Conservation (phyloP, 2,888 invertebrate species). For the Caenorhabditis plicata region DNA sequence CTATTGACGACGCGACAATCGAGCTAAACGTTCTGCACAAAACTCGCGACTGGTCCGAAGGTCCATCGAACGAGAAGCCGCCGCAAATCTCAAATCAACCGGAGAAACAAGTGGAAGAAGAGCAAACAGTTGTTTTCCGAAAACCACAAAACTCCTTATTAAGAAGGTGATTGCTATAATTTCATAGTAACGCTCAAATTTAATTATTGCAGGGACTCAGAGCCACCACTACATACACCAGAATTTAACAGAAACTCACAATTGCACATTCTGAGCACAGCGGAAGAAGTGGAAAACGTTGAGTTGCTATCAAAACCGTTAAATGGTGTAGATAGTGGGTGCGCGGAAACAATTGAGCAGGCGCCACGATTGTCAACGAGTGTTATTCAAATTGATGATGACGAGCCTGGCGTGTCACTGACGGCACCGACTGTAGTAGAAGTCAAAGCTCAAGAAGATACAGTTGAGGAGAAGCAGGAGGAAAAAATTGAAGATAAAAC, state of each 20-base stretch:
- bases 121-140: not conserved
- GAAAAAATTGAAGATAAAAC: constrained; percentile 2
- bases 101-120: not conserved
- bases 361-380: constrained; percentile 13
- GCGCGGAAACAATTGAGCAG: not conserved
- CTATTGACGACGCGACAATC: constrained; percentile 38
- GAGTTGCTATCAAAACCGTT: not conserved
- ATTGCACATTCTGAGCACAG: constrained; percentile 28
- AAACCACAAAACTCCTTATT: not conserved
- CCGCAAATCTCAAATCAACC: not conserved
- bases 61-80: constrained; percentile 16
- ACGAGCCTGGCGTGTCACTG: too few species aligned
- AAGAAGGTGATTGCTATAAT: not conserved
- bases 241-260: constrained; percentile 21
- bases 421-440: constrained; percentile 5
- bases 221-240: constrained; percentile 6
- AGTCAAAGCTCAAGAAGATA: constrained; percentile 2
- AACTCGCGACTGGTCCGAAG: constrained; percentile 40
- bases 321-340: not conserved
- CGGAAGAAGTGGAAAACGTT: constrained; percentile 21
- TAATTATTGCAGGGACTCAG: constrained; percentile 10
- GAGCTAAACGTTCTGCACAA: constrained; percentile 34
- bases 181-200: too few species aligned
- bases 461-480: constrained; percentile 3
- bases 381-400: too few species aligned